These are phyloP conservation scores for Adineta ricciae DNA, from an alignment of 2,888 invertebrate species.

Conservation along the genomic window DNA sequence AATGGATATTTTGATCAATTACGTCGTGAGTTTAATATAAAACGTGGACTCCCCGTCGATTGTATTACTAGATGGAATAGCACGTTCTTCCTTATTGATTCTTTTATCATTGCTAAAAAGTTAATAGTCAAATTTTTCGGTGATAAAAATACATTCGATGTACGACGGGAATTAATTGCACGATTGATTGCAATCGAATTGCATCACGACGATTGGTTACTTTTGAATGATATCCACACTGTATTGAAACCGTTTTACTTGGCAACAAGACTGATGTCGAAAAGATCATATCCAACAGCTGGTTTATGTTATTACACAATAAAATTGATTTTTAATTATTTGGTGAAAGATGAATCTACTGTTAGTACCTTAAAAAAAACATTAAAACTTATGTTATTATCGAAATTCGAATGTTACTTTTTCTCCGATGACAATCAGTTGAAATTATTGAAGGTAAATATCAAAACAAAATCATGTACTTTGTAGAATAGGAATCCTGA, in stretches of 20 bases:
- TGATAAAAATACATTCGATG: neutral
- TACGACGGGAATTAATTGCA: neutral
- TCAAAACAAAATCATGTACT: too few relatives aligned
- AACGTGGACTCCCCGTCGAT: neutral
- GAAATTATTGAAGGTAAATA: too few relatives aligned
- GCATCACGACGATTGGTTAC: neutral
- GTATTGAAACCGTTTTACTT: neutral
- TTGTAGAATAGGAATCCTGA: too few relatives aligned
- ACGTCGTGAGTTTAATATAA: neutral
- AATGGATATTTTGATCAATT: neutral
- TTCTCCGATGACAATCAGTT: too few relatives aligned
- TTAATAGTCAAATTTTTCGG: neutral
- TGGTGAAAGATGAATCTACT: too few relatives aligned
- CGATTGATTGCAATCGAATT: neutral
- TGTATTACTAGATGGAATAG: neutral
- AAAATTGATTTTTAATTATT: too few relatives aligned
- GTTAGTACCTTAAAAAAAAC: too few relatives aligned
- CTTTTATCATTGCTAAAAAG: neutral
- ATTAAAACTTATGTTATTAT: too few relatives aligned
- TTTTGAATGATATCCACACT: neutral
- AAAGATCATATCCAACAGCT: neutral
- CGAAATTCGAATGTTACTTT: too few relatives aligned
- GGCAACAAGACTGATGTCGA: neutral
- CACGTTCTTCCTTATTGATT: neutral
- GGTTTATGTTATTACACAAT: neutral